Evolutionary conservation across 2,113 vertebrate genomes (phyloP), one percentile per base, ranked within the genome.

Genomic region (Paramormyrops kingsleyae): DNA sequence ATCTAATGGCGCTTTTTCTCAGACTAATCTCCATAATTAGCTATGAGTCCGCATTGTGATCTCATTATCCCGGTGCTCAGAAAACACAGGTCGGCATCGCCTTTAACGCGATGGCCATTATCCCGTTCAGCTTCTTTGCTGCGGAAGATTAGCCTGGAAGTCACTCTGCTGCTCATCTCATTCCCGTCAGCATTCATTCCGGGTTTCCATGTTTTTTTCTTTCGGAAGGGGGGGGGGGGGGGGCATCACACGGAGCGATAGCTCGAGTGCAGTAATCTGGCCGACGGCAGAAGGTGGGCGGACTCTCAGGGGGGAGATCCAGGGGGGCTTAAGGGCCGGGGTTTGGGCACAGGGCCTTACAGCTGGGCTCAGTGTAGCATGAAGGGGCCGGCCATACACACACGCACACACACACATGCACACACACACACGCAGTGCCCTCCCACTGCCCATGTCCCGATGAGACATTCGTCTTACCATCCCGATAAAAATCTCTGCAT

Each of bases 401-500:
- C 21, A 17, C 49, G 1, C 0, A 12, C 47, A 12, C 47, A 47
- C 47, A 47, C 47, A 9, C 47, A 47, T 10, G 27, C 59, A 88
- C 15, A 66, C 31, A 13, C 47, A 10, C 47, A 10, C 46, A 9
- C 46, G 10, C 47, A 10, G 8, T 21, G 53, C 53, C 19, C 93
- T 93, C 95, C 94, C 94, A 10, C 95, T 95, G 96, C 95, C 95
- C 95, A 91, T 96, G 95, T 95, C 95, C 94, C 93, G 95, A 92
- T 93, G 94, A 95, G 95, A 96, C 94, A 95, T 97, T 96, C 96
- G 95, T 95, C 95, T 96, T 96, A 94, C 95, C 24, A 95, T 93
- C 94, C 80, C 95, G 96, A 97, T 97, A 96, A 97, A 96, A 95
- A 97, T 96, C 95, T 95, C 93, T 92, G 94, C 95, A 96, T 95